phyloP scores from a whole-genome alignment of 2,888 invertebrate species.

The Chloroclysta siterata region DNA sequence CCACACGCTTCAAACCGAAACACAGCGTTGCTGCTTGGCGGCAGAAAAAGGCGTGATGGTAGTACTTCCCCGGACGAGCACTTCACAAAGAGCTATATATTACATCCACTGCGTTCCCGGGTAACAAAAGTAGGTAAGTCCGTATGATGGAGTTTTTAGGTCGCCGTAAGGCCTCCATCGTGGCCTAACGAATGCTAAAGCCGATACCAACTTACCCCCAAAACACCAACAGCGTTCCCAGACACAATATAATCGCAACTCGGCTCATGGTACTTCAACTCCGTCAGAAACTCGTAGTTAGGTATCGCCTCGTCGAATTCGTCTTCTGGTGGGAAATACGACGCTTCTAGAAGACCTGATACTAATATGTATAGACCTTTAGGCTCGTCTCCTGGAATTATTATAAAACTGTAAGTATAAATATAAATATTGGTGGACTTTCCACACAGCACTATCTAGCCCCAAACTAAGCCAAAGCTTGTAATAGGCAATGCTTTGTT shows the following conservation, averaged over 20 bases:
- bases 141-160: too few species aligned
- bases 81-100: too few species aligned
- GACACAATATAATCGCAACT: slow-evolving; percentile 84
- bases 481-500: too few species aligned
- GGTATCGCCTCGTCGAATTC: slow-evolving; percentile 80
- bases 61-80: too few species aligned
- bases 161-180: too few species aligned
- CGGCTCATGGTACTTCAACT: slow-evolving; percentile 74
- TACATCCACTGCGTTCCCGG: not conserved
- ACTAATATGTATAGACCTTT: slow-evolving; percentile 74
- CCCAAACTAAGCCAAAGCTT: too few species aligned
- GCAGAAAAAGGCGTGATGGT: too few species aligned
- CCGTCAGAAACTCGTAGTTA: slow-evolving; percentile 81
- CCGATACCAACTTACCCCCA: slow-evolving; percentile 66
- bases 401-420: not conserved
- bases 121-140: too few species aligned
- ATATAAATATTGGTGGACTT: not conserved
- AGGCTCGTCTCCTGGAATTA: slow-evolving; percentile 65
- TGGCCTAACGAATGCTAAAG: not conserved
- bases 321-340: slow-evolving; percentile 68
- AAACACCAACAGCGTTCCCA: slow-evolving; percentile 86
- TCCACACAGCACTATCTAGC: too few species aligned
- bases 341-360: slow-evolving; percentile 73
- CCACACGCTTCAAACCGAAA: too few species aligned
- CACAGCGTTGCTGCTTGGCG: too few species aligned